Percentiles rank a stretch among this genome's conserved stretches.
phyloP scores from a whole-genome alignment of 2,113 vertebrate genomes.

The Cheirogaleus medius region DNA sequence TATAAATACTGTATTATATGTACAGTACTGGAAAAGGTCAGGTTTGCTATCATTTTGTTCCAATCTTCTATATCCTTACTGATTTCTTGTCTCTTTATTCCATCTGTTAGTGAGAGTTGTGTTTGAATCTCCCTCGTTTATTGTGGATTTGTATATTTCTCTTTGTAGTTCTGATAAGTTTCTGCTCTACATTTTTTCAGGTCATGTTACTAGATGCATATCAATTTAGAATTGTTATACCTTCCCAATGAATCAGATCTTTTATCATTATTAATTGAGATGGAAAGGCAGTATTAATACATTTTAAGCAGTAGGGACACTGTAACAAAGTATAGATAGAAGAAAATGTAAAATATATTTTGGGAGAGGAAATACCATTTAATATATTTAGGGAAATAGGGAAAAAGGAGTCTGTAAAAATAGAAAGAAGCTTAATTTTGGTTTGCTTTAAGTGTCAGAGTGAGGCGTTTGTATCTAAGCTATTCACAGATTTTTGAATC shows the following conservation, averaged over 20 bases:
- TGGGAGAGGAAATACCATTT: background rate
- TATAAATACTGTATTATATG: background rate
- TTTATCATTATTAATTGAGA: background rate
- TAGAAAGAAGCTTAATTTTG: background rate
- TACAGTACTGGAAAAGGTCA: slow-evolving; percentile 27
- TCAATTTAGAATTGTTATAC: background rate
- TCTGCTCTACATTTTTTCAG: slow-evolving; percentile 1
- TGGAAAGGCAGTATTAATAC: background rate
- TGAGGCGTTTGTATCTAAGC: background rate
- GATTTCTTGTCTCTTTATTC: background rate
- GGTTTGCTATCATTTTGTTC: background rate
- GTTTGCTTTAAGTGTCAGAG: background rate
- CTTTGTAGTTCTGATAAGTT: background rate
- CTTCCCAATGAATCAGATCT: background rate
- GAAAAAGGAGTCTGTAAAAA: background rate
- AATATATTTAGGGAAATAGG: background rate
- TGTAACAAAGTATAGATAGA: background rate
- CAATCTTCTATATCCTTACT: background rate
- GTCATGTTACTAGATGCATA: background rate
- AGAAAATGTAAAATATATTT: background rate
- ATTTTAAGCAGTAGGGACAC: background rate
- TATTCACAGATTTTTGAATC: background rate
- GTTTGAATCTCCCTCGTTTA: background rate
- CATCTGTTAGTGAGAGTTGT: background rate
- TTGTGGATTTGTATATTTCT: background rate